Conservation (phyloP, 2,113 vertebrate genomes). For the Centrocercus urophasianus region DNA sequence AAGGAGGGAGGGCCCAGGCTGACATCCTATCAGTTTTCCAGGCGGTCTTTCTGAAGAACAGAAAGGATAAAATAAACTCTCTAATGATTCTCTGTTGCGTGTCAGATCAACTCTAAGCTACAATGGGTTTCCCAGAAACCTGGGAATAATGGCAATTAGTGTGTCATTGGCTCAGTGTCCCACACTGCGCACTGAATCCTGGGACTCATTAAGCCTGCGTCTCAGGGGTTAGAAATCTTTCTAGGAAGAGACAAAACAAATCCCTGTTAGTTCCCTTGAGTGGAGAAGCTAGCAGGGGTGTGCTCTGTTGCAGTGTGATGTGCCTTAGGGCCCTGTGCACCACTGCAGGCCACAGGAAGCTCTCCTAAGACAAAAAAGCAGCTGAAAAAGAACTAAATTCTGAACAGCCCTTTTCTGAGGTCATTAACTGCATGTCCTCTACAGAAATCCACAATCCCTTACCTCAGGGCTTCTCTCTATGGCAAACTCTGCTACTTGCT, state of each 20-base stretch:
- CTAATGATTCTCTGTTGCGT: neutral
- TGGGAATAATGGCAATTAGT: conserved; percentile 18
- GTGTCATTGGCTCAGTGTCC: neutral
- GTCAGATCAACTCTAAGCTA: neutral
- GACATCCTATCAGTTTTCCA: conserved; percentile 34
- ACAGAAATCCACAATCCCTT: neutral
- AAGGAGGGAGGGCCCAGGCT: neutral
- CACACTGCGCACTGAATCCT: conserved; percentile 18
- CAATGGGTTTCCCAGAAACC: neutral
- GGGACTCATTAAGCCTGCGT: conserved; percentile 33
- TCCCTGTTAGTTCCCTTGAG: neutral
- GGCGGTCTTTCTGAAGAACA: conserved; percentile 40
- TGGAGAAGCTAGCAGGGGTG: neutral
- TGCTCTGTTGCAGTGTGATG: neutral
- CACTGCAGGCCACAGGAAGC: conserved; percentile 24
- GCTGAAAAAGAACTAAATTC: conserved; percentile 50
- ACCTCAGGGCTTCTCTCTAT: neutral
- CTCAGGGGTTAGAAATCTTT: neutral
- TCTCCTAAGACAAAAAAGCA: neutral
- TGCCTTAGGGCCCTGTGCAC: conserved; percentile 5
- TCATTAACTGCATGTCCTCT: neutral
- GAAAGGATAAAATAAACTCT: conserved; percentile 33
- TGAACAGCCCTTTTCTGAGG: neutral
- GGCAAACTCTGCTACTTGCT: neutral
- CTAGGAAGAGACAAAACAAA: conserved; percentile 49